Evolutionary conservation across 1,140 invertebrate genomes (phyloP), one percentile per base, ranked within the genome.

Genomic region (Zaprionus tsacasi): DNA sequence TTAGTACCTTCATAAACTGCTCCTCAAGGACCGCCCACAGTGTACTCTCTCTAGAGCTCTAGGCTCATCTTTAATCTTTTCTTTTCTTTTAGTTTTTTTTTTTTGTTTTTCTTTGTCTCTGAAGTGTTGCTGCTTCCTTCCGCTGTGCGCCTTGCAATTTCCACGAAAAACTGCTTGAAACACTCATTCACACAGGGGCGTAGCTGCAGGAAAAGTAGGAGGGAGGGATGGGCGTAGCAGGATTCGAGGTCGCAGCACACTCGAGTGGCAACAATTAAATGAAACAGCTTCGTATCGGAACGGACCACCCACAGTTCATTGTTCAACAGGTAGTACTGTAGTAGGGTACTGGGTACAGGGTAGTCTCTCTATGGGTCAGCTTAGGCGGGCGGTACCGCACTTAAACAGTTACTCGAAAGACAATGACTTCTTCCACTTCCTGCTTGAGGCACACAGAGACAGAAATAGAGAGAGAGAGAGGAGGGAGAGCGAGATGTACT

Each of bases 101-200:
- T 0, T 30, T 12, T 15, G 10, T 33, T 48, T 59, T 58, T 17
- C 25, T 17, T 35, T 27, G 10, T 50, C 54, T 11, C 56, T 88
- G 55, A 66, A 82, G 77, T 65, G 64, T 57, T 50, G 48, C 55
- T 25, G 60, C 73, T 79, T 74, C 79, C 75, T 88, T 88, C 83
- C 83, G 83, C 77, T 57, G 64, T 25, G 55, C 70, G 43, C 67
- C 74, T 15, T 64, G 67, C 69, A 55, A 78, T 81, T 88, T 88
- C 78, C 83, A 43, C 68, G 54, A 70, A 89, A 88, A 82, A 87
- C 40, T 45, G 40, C 40, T 50, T 4, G 10, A 50, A 50, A 50
- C 10, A 50, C 10, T 13, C 10, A 21, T 21, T 1, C 27, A 67
- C 61, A n/a, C 30, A 25, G 54, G 75, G 78, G 68, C 58, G 59